Base-by-base conservation (phyloP, 2,797 vertebrate species). In the Brachymystax lenok region DNA sequence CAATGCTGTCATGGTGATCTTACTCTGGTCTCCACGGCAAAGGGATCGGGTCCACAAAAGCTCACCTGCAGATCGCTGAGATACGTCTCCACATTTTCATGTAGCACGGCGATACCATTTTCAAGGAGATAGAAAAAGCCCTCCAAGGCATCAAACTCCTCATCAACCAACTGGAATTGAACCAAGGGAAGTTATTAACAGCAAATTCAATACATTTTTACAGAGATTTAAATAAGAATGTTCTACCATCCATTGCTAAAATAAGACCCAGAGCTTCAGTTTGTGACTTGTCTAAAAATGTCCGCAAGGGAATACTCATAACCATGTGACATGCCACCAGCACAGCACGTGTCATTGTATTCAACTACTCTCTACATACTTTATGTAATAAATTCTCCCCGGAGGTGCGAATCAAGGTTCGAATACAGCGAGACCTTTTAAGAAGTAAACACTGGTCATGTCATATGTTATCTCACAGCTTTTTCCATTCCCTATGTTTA, bases 71-170 rank as follows among this genome's bases (percentile, higher is more conserved):
- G 86, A 78, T 96, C 93, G 30, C 81, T 83, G 74, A 98, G 85
- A 85, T 96, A 98, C 12, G 81, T 87, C 4, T 90, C 89, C 87
- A 98, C 73, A 0, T 98, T 98, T 75, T 95, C 94, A 52, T 96
- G 96, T 35, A 98, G 92, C 3, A 90, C 79, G 1, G 89, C 84
- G 85, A 98, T 93, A 0, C 94, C 93, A 1, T 94, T 91, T 7
- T 95, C 95, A 88, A 99, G 85, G 0, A 92, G 88, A 7, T 94
- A 93, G 85, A 99, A 98, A 80, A 92, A 96, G 75, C 93, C 96
- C 68, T 95, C 94, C 67, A 98, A 83, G 2, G 93, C 81, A 0
- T 98, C 95, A 0, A 97, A 99, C 64, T 97, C 96, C 84, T 96
- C 97, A 78, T 99, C 96, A 76, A 96, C 94, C 0, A 91, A 91